Evolutionary conservation across 2,797 vertebrate species (phyloP).

Genomic region (Myiotriccus ornatus): DNA sequence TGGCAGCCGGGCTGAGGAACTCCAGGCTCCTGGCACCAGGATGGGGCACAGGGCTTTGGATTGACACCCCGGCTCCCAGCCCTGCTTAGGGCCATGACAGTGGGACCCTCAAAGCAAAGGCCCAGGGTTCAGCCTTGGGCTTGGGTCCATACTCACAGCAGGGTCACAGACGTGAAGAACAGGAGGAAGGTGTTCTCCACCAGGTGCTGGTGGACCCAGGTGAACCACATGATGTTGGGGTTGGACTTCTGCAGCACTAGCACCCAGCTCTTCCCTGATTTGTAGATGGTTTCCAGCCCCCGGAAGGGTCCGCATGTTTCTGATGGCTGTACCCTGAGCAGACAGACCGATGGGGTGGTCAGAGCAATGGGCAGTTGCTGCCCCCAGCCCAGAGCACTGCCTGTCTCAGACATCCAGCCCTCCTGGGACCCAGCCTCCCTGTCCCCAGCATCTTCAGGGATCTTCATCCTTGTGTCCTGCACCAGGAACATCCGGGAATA

Average conservation of each 20-base stretch:
- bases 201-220: conserved; percentile 78
- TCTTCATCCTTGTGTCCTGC: not conserved
- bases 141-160: conserved; percentile 79
- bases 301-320: conserved; percentile 87
- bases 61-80: not conserved
- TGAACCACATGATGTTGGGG: conserved; percentile 76
- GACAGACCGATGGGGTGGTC: not conserved
- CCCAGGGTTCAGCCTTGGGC: not conserved
- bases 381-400: not conserved
- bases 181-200: conserved; percentile 87
- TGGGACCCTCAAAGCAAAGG: accelerated
- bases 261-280: conserved; percentile 83
- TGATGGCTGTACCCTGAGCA: conserved; percentile 83
- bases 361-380: accelerated
- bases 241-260: conserved; percentile 74
- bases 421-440: not conserved
- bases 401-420: not conserved
- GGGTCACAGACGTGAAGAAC: conserved; percentile 78
- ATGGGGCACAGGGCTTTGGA: not conserved
- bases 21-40: accelerated
- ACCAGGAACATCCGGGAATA: not conserved
- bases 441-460: not conserved
- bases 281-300: conserved; percentile 80
- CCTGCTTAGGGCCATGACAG: accelerated
- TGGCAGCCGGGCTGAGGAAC: not conserved